phyloP scores from a whole-genome alignment of 2,113 vertebrate genomes.

The Takifugu bimaculatus region DNA sequence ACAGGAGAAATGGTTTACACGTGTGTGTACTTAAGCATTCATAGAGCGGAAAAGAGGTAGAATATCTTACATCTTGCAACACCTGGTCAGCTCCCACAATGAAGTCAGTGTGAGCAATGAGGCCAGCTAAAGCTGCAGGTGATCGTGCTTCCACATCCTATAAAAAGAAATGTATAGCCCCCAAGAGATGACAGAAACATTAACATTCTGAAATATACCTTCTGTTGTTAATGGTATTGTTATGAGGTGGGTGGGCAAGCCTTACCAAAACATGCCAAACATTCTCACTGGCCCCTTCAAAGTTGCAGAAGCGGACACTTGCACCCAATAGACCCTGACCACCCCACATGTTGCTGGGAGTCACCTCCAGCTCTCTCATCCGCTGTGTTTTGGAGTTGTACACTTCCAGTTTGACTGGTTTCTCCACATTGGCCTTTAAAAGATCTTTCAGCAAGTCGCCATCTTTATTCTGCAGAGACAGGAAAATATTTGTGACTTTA shows the following conservation, averaged over 20 bases:
- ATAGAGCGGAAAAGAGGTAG: background rate
- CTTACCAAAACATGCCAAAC: conserved; percentile 94
- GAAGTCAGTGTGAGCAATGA: conserved; percentile 82
- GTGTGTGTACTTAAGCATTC: background rate
- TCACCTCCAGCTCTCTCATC: conserved; percentile 88
- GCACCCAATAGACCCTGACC: conserved; percentile 93
- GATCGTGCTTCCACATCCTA: conserved; percentile 87
- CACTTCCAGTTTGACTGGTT: conserved; percentile 88
- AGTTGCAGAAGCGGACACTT: conserved; percentile 94
- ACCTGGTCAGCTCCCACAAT: conserved; percentile 94
- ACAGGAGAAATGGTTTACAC: background rate
- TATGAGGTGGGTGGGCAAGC: conserved; percentile 1
- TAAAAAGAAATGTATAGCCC: background rate
- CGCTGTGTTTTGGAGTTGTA: conserved; percentile 88
- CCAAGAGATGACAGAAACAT: too few species aligned
- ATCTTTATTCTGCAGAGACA: conserved; percentile 83
- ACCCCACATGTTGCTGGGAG: conserved; percentile 97
- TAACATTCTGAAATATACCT: too few species aligned
- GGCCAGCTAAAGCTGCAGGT: conserved; percentile 84
- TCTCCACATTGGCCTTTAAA: conserved; percentile 91
- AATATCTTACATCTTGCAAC: conserved; percentile 83
- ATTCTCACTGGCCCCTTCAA: conserved; percentile 88
- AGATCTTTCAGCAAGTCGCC: conserved; percentile 87
- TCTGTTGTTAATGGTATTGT: too few species aligned
- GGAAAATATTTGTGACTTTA: background rate